These are phyloP conservation scores for Spodoptera frugiperda DNA, from an alignment of 1,140 invertebrate species.

Conservation along the genomic window DNA sequence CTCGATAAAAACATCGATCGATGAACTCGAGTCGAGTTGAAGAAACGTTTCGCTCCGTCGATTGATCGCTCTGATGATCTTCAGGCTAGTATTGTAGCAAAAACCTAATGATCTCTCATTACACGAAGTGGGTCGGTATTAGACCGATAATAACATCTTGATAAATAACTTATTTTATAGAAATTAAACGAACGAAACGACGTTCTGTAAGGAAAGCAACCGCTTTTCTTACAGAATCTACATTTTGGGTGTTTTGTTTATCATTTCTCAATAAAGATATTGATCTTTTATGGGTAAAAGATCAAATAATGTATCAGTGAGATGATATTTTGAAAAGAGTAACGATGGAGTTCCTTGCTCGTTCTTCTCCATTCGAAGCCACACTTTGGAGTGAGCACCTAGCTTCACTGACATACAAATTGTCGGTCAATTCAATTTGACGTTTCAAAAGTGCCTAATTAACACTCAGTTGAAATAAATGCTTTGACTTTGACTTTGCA, in stretches of 20 bases:
- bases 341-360: too few species aligned
- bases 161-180: slow-evolving; percentile 1
- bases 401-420: too few species aligned
- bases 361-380: too few species aligned
- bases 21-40: slow-evolving; percentile 75
- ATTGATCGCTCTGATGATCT: slow-evolving; percentile 60
- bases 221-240: too few species aligned
- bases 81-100: slow-evolving; percentile 29
- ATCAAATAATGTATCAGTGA: too few species aligned
- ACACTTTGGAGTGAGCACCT: too few species aligned
- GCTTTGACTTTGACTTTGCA: too few species aligned
- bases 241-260: background rate
- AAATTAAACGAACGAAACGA: background rate
- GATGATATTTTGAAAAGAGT: too few species aligned
- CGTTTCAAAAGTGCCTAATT: too few species aligned
- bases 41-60: slow-evolving; percentile 78
- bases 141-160: slow-evolving; percentile 22
- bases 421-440: too few species aligned
- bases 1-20: slow-evolving; percentile 69
- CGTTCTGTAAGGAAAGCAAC: background rate
- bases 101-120: slow-evolving; percentile 44
- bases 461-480: too few species aligned
- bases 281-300: too few species aligned
- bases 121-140: slow-evolving; percentile 3
- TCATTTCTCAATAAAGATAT: background rate